Evolutionary conservation across 2,113 vertebrate species (phyloP).

Genomic region (Hydrolagus affinis): DNA sequence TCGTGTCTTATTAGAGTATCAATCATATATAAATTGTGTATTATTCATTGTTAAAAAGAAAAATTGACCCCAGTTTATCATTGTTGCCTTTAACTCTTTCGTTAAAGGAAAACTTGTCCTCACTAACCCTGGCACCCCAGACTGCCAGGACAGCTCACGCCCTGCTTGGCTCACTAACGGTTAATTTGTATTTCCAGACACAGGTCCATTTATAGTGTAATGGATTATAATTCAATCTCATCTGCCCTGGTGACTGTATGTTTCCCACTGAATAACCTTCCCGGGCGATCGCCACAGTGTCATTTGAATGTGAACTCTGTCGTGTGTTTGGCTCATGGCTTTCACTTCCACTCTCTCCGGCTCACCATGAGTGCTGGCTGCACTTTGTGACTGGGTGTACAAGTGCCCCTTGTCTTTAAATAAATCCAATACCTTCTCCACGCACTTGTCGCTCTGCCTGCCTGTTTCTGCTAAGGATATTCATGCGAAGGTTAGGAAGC

Average conservation of each 20-base stretch:
- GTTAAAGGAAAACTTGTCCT: too few species aligned
- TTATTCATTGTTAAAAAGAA: too few species aligned
- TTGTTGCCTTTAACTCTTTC: too few species aligned
- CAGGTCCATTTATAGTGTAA: not conserved
- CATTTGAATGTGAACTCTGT: conserved; percentile 5
- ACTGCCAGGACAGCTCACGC: too few species aligned
- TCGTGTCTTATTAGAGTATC: too few species aligned
- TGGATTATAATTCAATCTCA: not conserved
- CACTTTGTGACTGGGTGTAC: conserved; percentile 1
- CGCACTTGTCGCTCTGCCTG: not conserved
- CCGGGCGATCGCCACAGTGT: not conserved
- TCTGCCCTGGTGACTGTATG: not conserved
- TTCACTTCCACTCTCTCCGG: not conserved
- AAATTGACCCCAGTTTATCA: too few species aligned
- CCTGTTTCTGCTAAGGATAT: not conserved
- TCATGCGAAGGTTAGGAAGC: not conserved
- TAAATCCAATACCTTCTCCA: conserved; percentile 12
- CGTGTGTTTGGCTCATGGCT: too few species aligned
- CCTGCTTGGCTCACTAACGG: not conserved
- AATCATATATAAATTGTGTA: too few species aligned
- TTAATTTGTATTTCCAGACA: not conserved
- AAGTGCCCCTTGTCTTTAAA: not conserved
- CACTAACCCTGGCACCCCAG: too few species aligned
- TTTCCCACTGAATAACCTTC: not conserved
- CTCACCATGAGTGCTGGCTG: not conserved